A percentile compares a stretch with the other conserved stretches of the same genome.
Conservation (phyloP, 2,888 invertebrate species). For the Nephrotoma appendiculata region DNA sequence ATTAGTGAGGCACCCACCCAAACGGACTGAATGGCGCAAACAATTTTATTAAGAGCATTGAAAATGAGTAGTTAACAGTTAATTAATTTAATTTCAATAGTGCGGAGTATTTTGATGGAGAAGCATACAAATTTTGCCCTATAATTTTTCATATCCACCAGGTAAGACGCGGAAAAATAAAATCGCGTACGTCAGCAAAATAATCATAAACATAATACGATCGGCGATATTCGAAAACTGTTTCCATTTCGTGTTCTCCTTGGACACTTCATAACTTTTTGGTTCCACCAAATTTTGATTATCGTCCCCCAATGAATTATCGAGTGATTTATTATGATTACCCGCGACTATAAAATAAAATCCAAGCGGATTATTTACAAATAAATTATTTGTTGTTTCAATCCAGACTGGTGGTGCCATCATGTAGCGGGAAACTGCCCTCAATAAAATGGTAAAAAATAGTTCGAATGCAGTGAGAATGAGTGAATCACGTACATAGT, state of each 20-base stretch:
- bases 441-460: constrained; percentile 11
- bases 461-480: constrained; percentile 11
- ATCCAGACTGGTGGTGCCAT: constrained; percentile 12
- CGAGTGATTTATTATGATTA: neutral
- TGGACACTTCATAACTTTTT: neutral
- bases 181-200: neutral
- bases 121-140: neutral
- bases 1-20: no score
- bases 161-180: neutral
- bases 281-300: neutral
- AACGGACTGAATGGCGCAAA: no score
- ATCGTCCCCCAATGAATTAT: neutral
- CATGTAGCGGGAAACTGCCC: constrained; percentile 9
- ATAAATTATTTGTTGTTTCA: constrained; percentile 7
- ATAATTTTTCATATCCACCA: neutral
- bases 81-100: neutral
- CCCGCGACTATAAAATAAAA: neutral
- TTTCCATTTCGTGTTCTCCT: neutral
- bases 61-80: no score
- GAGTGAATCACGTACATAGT: constrained; percentile 15
- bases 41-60: no score
- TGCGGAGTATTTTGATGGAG: no score
- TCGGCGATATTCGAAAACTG: neutral
- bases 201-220: neutral
- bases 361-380: neutral